A percentile compares a stretch with the other conserved stretches of the same genome.
Conservation (phyloP, 2,888 invertebrate species). For the Clitarchus hookeri region DNA sequence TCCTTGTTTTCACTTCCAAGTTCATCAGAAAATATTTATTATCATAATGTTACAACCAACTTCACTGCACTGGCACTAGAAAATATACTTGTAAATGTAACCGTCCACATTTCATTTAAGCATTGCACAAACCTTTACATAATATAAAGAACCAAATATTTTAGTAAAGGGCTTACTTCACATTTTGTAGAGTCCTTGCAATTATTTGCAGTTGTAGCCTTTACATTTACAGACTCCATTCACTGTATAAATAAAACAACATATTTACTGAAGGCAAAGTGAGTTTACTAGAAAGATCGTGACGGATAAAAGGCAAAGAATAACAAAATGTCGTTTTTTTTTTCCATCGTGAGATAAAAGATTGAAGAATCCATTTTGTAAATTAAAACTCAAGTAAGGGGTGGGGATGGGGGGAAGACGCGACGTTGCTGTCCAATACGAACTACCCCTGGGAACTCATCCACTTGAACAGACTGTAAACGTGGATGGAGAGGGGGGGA, state of each 20-base stretch:
- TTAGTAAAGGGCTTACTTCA: too few relatives aligned
- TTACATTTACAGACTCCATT: too few relatives aligned
- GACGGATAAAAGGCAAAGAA: background rate
- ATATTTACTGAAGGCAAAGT: background rate
- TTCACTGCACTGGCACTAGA: too few relatives aligned
- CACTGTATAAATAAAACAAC: background rate
- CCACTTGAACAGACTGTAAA: conserved; percentile 14
- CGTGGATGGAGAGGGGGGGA: background rate
- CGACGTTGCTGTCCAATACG: background rate
- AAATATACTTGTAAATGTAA: too few relatives aligned
- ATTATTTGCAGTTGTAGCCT: too few relatives aligned
- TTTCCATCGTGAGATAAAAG: background rate
- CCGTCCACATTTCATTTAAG: too few relatives aligned
- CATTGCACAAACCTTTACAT: too few relatives aligned
- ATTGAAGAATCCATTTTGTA: conserved; percentile 2
- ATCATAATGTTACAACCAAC: too few relatives aligned
- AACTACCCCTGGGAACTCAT: background rate
- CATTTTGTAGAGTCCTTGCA: too few relatives aligned
- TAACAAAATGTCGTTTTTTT: background rate
- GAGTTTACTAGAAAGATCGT: background rate
- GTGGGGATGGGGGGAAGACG: background rate
- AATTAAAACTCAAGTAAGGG: background rate
- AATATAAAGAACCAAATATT: too few relatives aligned
- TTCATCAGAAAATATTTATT: too few relatives aligned
- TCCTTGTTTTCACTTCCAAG: too few relatives aligned